phyloP scores from a whole-genome alignment of 2,113 vertebrate species.

The Noctilio leporinus region DNA sequence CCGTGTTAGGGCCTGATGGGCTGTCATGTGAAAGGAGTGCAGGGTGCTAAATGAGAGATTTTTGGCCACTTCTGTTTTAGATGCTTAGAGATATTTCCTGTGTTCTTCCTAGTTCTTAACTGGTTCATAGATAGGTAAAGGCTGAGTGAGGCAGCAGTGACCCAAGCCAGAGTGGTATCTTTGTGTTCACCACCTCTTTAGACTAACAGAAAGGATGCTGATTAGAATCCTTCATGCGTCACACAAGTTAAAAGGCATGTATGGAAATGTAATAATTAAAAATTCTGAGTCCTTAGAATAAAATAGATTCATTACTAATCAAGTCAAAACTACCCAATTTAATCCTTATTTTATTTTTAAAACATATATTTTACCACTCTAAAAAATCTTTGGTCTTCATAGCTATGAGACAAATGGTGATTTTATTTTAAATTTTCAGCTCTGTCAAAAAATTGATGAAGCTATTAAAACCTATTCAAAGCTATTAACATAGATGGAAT shows the following conservation, averaged over 20 bases:
- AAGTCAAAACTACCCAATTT: not conserved
- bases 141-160: not conserved
- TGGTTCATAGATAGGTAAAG: not conserved
- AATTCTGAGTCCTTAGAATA: not conserved
- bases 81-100: not conserved
- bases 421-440: constrained; percentile 15
- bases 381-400: not conserved
- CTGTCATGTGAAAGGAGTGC: not conserved
- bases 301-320: not conserved
- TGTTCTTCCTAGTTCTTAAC: not conserved
- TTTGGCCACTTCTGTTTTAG: not conserved
- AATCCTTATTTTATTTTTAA: constrained; percentile 33
- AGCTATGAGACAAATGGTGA: not conserved
- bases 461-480: not conserved
- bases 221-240: not conserved
- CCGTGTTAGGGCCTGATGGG: rapidly evolving
- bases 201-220: not conserved
- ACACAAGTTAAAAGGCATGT: not conserved
- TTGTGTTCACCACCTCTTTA: not conserved
- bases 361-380: not conserved
- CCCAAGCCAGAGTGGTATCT: not conserved
- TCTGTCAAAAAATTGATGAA: not conserved
- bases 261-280: not conserved
- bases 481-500: not conserved
- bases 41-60: no score